phyloP scores from a whole-genome alignment of 2,888 invertebrate species.

The Perizoma flavofasciatum region DNA sequence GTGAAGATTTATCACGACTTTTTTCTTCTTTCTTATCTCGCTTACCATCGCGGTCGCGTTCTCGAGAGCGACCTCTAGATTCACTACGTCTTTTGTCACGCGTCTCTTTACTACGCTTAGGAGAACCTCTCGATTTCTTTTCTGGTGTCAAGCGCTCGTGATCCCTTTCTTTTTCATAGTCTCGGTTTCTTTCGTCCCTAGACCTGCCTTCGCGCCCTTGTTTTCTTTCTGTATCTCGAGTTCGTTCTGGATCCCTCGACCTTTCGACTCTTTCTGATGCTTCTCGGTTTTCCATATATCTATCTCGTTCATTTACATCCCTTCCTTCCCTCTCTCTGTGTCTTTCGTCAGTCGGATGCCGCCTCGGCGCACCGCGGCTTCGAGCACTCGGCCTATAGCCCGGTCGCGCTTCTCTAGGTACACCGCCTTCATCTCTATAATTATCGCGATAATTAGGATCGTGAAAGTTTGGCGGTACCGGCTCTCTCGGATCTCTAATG shows the following conservation, averaged over 20 bases:
- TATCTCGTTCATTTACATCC: conserved; percentile 70
- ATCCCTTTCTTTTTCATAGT: conserved; percentile 74
- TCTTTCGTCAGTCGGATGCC: conserved; percentile 66
- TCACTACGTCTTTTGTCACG: conserved; percentile 76
- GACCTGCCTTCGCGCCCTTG: conserved; percentile 49
- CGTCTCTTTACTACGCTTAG: conserved; percentile 67
- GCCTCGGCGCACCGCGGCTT: conserved; percentile 63
- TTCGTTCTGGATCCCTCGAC: conserved; percentile 67
- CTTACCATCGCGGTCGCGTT: conserved; percentile 80
- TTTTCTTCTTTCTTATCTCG: conserved; percentile 82
- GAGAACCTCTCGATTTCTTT: conserved; percentile 65
- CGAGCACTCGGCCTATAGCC: conserved; percentile 62
- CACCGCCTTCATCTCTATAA: conserved; percentile 65
- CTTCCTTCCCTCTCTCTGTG: conserved; percentile 73
- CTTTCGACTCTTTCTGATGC: conserved; percentile 69
- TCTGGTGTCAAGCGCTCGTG: conserved; percentile 73
- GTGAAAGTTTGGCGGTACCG: conserved; percentile 58
- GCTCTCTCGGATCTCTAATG: conserved; percentile 67
- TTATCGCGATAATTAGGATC: conserved; percentile 72
- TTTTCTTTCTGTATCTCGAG: conserved; percentile 50
- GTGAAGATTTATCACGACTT: conserved; percentile 67
- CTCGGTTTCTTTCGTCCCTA: conserved; percentile 60
- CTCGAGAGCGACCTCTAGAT: conserved; percentile 74
- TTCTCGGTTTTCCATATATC: conserved; percentile 70
- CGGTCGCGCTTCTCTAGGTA: conserved; percentile 60